phyloP scores from a whole-genome alignment of 2,113 vertebrate genomes.

The Lontra canadensis region DNA sequence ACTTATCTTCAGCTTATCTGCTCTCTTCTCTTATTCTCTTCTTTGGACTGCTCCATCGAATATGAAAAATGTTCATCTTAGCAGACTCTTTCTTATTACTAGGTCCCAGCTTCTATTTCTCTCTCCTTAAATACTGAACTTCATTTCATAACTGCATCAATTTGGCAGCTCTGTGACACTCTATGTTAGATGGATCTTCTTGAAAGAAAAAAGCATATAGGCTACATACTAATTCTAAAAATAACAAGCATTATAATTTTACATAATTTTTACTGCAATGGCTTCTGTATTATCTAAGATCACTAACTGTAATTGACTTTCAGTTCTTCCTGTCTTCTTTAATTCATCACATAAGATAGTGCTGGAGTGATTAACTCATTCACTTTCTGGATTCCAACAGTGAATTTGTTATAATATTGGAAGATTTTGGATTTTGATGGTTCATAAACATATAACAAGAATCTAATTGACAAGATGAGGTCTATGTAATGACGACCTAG shows the following conservation, averaged over 20 bases:
- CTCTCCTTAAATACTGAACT: not conserved
- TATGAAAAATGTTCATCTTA: not conserved
- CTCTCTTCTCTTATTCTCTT: not conserved
- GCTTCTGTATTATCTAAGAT: constrained; percentile 51
- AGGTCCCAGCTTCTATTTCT: not conserved
- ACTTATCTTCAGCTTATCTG: not conserved
- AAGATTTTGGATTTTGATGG: constrained; percentile 11
- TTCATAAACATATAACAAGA: constrained; percentile 41
- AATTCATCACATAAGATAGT: constrained; percentile 27
- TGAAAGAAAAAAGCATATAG: constrained; percentile 23
- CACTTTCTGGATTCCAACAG: constrained; percentile 30
- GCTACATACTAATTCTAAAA: constrained; percentile 48
- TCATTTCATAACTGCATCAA: not conserved
- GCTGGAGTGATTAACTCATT: constrained; percentile 47
- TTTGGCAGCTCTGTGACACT: constrained; percentile 38
- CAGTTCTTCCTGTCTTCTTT: constrained; percentile 13
- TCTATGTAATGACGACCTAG: not conserved
- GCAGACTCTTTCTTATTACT: not conserved
- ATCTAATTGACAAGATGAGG: constrained; percentile 15
- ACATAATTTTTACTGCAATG: constrained; percentile 47
- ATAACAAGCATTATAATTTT: constrained; percentile 63
- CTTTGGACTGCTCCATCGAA: not conserved
- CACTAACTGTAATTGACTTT: constrained; percentile 57
- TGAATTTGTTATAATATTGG: not conserved
- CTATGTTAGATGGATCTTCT: not conserved